Base-by-base conservation (phyloP, 1,140 invertebrate genomes). In the Drosophila chauvacae region DNA sequence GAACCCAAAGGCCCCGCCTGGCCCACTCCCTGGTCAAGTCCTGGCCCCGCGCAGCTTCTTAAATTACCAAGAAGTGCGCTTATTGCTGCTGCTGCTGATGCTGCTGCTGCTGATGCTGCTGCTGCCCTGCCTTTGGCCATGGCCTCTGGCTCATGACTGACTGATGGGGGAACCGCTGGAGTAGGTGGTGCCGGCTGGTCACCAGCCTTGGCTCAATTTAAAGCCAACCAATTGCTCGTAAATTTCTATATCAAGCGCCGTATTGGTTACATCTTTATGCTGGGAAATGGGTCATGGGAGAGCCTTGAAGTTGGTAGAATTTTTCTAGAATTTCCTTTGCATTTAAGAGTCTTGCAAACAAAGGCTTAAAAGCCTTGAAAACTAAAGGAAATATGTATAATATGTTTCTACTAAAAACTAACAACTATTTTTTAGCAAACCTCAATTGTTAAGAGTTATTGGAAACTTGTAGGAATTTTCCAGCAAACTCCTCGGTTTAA, bases 51-150 rank as follows among this genome's bases (percentile, higher is more conserved):
- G 28, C 50, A 50, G 76, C 84, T 88, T 73, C 84, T 86, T 80
- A 86, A 88, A 86, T 86, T 86, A 86, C 83, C 84, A 77, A 86
- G 71, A 86, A 77, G 71, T 85, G 66, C 77, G 81, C 79, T 85
- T 80, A 79, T 79, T 87, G 82, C 82, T 70, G 48, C 18, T 53
- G 28, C 5, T 30, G 16, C 39, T 44, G 39, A 30, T 47, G 4
- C 35, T 37, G 35, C 7, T 85, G 81, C 81, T 73, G 81, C 81
- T 73, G 47, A 4, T 55, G 13, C 20, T 23, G 20, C 1, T 23
- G 10, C 33, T 79, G 63, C 82, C 70, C 33, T 79, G 63, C 82
- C 70, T 63, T 68, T 56, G 69, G 62, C 62, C 48, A 59, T 45
- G 69, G 58, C 62, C 48, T 62, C 10, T 56, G 64, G 53, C 51